Evolutionary conservation across 2,888 invertebrate species (phyloP).

Genomic region (Sclerodermus sp.): DNA sequence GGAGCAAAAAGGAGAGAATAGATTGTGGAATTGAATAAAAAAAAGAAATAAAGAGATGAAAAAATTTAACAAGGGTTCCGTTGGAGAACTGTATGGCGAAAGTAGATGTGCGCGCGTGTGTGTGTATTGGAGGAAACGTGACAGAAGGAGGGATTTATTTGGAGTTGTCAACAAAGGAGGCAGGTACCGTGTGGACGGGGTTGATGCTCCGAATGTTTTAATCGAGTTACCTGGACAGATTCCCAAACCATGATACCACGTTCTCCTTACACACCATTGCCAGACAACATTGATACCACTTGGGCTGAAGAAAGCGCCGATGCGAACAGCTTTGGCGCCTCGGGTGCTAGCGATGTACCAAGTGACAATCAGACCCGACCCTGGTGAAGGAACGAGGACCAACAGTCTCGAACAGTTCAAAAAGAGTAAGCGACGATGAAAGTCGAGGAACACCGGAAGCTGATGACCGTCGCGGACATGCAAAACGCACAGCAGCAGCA

Average conservation of each 20-base stretch:
- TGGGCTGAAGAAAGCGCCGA: slow-evolving; percentile 51
- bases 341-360: slow-evolving; percentile 23
- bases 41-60: no score
- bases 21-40: no score
- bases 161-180: neutral
- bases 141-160: slow-evolving; percentile 1
- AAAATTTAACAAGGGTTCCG: no score
- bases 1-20: no score
- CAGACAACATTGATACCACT: slow-evolving; percentile 68
- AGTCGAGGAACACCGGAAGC: neutral
- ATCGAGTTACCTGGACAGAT: slow-evolving; percentile 59
- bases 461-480: neutral
- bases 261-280: slow-evolving; percentile 97
- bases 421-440: neutral
- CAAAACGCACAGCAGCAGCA: slow-evolving; percentile 14
- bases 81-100: slow-evolving; percentile 3
- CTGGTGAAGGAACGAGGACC: no score
- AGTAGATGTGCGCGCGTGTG: slow-evolving; percentile 4
- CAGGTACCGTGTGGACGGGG: neutral
- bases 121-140: slow-evolving; percentile 1
- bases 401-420: neutral
- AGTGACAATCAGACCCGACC: slow-evolving; percentile 20
- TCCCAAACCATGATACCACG: slow-evolving; percentile 97
- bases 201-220: neutral
- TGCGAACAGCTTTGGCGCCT: slow-evolving; percentile 46